Conservation (phyloP, 2,113 vertebrate species). For the Ailuropoda melanoleuca region DNA sequence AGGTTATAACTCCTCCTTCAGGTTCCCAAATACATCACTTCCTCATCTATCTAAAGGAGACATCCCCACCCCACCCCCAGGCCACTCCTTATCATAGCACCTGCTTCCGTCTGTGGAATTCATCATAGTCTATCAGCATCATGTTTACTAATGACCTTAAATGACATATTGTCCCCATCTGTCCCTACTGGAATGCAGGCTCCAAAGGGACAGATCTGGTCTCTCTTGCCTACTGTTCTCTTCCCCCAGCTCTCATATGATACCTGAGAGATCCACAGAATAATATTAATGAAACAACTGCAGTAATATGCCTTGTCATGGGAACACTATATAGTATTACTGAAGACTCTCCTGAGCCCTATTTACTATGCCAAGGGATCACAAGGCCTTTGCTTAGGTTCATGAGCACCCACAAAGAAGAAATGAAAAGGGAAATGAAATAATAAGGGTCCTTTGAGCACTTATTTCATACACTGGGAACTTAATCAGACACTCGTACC, state of each 20-base stretch:
- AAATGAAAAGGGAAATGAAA: background rate
- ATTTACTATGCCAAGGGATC: too few relatives aligned
- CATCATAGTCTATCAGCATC: background rate
- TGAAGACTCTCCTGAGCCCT: background rate
- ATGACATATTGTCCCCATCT: background rate
- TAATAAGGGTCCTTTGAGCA: background rate
- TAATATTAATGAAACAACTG: background rate
- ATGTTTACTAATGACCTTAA: background rate
- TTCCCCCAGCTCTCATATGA: background rate
- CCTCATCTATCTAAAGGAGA: background rate
- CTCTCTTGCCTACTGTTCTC: background rate
- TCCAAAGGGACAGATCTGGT: background rate
- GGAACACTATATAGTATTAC: background rate
- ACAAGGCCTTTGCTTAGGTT: background rate
- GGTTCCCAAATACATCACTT: background rate
- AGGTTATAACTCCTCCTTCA: background rate
- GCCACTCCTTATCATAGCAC: background rate
- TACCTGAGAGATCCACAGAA: background rate
- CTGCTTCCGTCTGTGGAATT: background rate
- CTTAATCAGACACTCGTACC: rapidly evolving
- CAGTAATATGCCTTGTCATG: background rate
- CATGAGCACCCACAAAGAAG: background rate
- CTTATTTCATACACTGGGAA: background rate
- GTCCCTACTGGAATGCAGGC: background rate
- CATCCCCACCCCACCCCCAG: background rate